Conservation (phyloP, 2,113 vertebrate species). For the Monarcha castaneiventris region DNA sequence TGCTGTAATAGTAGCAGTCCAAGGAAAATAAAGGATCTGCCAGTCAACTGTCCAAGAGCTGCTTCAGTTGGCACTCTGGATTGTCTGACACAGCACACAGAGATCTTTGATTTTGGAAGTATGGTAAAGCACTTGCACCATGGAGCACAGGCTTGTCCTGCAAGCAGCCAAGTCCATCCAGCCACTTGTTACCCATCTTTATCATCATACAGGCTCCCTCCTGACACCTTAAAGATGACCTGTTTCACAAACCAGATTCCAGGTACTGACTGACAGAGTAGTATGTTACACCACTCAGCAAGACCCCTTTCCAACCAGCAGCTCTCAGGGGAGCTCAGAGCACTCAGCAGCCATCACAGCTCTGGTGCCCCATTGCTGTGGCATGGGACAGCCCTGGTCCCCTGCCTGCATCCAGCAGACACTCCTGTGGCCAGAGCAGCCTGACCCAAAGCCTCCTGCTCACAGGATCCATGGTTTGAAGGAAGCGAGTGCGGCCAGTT, state of each 20-base stretch:
- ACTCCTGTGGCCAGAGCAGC: neutral
- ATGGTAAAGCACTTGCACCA: neutral
- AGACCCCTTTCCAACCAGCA: neutral
- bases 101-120: neutral
- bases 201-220: neutral
- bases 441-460: neutral
- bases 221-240: neutral
- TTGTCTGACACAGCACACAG: neutral
- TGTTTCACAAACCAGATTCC: neutral
- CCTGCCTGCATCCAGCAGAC: neutral
- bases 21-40: neutral
- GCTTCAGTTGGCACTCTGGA: neutral
- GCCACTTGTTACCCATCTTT: neutral
- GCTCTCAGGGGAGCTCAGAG: neutral
- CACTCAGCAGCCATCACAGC: neutral
- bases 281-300: neutral
- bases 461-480: neutral
- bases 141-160: neutral
- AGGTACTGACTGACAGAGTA: neutral
- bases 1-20: neutral
- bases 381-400: neutral
- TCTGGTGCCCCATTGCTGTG: neutral
- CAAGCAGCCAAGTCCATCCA: neutral
- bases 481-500: neutral
- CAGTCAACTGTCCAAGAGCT: neutral